Conservation (phyloP, 2,888 invertebrate species). For the Polietes domitor region DNA sequence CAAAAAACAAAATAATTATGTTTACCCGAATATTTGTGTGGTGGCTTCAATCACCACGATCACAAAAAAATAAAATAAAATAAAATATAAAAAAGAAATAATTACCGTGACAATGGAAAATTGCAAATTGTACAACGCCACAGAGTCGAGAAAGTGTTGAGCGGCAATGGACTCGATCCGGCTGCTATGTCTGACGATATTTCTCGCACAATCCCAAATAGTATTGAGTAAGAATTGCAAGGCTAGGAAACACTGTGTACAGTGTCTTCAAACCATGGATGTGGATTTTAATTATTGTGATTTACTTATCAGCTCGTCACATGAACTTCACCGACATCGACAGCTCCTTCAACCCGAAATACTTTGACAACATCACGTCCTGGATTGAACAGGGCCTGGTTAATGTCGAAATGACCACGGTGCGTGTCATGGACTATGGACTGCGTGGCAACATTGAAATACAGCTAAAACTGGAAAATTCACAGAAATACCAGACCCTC, state of each 20-base stretch:
- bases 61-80: too few relatives aligned
- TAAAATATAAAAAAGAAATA: too few relatives aligned
- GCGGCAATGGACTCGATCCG: not conserved
- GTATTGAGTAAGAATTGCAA: not conserved
- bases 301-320: not conserved
- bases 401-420: conserved; percentile 51
- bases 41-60: too few relatives aligned
- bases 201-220: not conserved
- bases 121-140: too few relatives aligned
- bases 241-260: too few relatives aligned
- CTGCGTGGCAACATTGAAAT: conserved; percentile 49
- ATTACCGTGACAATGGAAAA: too few relatives aligned
- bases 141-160: too few relatives aligned
- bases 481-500: conserved; percentile 58
- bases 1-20: too few relatives aligned
- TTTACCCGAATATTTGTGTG: too few relatives aligned
- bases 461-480: conserved; percentile 52
- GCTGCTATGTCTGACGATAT: not conserved
- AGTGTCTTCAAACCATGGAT: too few relatives aligned
- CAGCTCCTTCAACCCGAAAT: conserved; percentile 16
- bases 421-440: conserved; percentile 35
- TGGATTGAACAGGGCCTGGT: conserved; percentile 19
- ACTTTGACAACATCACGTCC: not conserved
- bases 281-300: too few relatives aligned
- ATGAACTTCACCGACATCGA: not conserved